Conservation (phyloP, 2,113 vertebrate genomes). For the Euleptes europaea region DNA sequence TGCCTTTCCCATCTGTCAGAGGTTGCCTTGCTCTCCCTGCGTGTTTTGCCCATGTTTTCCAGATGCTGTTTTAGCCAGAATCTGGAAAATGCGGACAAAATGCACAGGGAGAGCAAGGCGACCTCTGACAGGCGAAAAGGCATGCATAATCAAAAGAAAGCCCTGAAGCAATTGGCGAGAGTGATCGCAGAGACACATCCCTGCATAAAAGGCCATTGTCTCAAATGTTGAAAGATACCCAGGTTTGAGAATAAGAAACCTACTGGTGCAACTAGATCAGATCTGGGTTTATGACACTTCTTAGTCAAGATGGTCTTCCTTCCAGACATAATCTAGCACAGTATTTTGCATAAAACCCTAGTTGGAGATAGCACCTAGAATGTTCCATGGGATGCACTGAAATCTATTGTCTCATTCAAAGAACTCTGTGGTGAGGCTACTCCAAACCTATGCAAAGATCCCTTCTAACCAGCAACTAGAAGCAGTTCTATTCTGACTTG, state of each 20-base stretch:
- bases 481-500: not conserved
- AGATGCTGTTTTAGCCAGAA: too few relatives aligned
- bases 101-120: too few relatives aligned
- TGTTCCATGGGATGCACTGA: not conserved
- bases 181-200: too few relatives aligned
- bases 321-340: rapidly evolving
- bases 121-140: too few relatives aligned
- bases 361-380: rapidly evolving
- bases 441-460: not conserved
- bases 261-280: not conserved
- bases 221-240: not conserved
- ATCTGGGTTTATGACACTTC: not conserved
- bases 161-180: too few relatives aligned
- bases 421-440: not conserved
- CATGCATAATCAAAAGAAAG: too few relatives aligned
- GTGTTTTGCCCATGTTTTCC: too few relatives aligned
- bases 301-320: not conserved
- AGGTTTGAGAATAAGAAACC: not conserved
- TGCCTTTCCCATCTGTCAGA: too few relatives aligned
- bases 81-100: too few relatives aligned
- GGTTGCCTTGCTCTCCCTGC: too few relatives aligned
- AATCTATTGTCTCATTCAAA: not conserved
- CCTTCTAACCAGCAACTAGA: not conserved
- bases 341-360: rapidly evolving
- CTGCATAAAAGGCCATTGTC: too few relatives aligned